Base-by-base conservation (phyloP, 2,797 vertebrate genomes). In the Chaetodon trifasciatus region DNA sequence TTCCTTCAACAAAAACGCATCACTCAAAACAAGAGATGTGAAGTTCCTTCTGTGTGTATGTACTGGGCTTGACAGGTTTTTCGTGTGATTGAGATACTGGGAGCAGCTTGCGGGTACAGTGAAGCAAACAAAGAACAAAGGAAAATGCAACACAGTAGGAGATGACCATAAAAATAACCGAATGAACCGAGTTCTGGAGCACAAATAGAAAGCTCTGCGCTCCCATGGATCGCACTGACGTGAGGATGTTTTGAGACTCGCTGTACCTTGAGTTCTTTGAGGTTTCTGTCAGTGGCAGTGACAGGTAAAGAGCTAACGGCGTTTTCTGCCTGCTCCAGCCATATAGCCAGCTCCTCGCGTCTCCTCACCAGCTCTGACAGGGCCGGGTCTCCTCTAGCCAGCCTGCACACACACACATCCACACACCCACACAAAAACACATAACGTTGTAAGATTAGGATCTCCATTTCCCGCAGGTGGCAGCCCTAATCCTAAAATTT, bases 191-290 rank as follows among this genome's bases (percentile, higher is more conserved):
- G 64, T 53, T 81, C n/a, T 44, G 17, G 19, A 81, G 47, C 65
- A 49, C 39, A 50, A 80, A 67, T n/a, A 85, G 62, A 82, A 82
- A 40, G 37, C 39, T 70, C 55, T 65, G 53, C 8, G 3, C 73
- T 79, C 44, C 11, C 5, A 57, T 57, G 81, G 76, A 47, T 64
- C 32, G 56, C 39, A 57, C 16, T 3, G 58, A 28, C 23, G 60
- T 6, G 10, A 37, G 57, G 15, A 28, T 49, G 58, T 58, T 80
- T 56, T 42, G 49, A 24, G 37, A 44, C 35, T 86, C 82, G 53
- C 10, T 39, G 92, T 94, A 96, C 98, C 95, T 96, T 97, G 67
- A 98, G 92, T 79, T 97, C 96, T 86, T 81, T 92, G 40, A 97
- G 87, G 86, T 94, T 96, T 86, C 94, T 94, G 81, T 96, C 95